Percentiles rank a stretch among this genome's conserved stretches.
Evolutionary conservation across 2,113 vertebrate species (phyloP).

Genomic region (Amphilophus citrinellus): DNA sequence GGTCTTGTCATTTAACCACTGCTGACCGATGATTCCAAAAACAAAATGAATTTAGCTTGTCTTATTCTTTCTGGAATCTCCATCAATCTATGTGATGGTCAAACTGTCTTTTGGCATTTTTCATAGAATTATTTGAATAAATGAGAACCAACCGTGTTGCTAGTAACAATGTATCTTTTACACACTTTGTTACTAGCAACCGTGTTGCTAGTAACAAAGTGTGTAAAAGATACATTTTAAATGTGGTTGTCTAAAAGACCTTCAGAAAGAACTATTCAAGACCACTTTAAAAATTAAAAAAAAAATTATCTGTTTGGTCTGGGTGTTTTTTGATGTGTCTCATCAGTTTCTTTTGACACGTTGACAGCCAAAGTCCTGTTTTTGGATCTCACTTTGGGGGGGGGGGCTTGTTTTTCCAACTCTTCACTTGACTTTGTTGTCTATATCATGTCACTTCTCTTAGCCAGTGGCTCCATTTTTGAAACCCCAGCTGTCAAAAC

Average conservation of each 20-base stretch:
- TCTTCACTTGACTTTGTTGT: slow-evolving; percentile 55
- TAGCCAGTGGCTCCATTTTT: slow-evolving; percentile 35
- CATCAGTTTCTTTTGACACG: slow-evolving; percentile 27
- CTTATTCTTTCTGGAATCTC: background rate
- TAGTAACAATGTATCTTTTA: background rate
- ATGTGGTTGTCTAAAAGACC: background rate
- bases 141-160: background rate
- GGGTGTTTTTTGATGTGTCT: background rate
- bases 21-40: background rate
- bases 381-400: slow-evolving; percentile 48
- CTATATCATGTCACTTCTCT: slow-evolving; percentile 60
- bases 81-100: background rate
- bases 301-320: background rate
- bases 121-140: background rate
- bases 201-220: background rate
- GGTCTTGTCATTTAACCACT: no score
- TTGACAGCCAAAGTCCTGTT: slow-evolving; percentile 39
- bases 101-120: background rate
- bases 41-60: background rate
- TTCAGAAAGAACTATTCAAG: background rate
- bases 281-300: background rate
- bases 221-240: background rate
- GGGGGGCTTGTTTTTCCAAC: background rate
- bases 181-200: no score
- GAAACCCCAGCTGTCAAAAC: slow-evolving; percentile 60